phyloP scores from a whole-genome alignment of 2,888 invertebrate genomes.

The Ectobius pallidus region DNA sequence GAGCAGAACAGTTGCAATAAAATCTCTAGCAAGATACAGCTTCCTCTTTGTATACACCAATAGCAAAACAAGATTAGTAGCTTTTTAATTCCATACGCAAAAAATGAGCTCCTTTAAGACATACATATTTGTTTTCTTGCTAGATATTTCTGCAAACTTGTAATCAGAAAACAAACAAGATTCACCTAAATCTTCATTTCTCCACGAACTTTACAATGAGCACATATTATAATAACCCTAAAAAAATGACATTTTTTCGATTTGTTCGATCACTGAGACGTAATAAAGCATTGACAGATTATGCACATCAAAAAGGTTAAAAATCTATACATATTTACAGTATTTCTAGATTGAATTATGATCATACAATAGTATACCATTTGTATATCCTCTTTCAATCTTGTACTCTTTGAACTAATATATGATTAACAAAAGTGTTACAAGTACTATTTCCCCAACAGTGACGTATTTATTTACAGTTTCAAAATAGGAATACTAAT shows the following conservation, averaged over 20 bases:
- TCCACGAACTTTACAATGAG: conserved; percentile 23
- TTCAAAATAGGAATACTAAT: conserved; percentile 12
- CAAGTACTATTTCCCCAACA: conserved; percentile 1
- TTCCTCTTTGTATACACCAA: too few relatives aligned
- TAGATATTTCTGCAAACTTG: too few relatives aligned
- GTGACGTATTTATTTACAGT: conserved; percentile 7
- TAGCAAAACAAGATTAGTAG: too few relatives aligned
- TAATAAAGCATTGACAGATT: conserved; percentile 4
- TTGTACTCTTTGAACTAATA: conserved; percentile 21
- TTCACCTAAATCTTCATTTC: conserved; percentile 4
- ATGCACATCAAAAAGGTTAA: conserved; percentile 24
- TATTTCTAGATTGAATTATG: conserved; percentile 24
- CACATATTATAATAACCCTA: conserved; percentile 9
- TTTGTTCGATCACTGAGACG: background rate
- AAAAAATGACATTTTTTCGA: background rate
- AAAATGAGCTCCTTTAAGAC: too few relatives aligned
- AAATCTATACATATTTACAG: conserved; percentile 40
- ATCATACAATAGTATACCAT: conserved; percentile 15
- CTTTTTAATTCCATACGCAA: too few relatives aligned
- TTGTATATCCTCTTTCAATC: conserved; percentile 8
- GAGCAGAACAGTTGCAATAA: too few relatives aligned
- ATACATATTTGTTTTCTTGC: too few relatives aligned
- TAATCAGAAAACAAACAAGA: background rate
- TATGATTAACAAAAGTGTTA: conserved; percentile 24
- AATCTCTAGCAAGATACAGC: too few relatives aligned